phyloP scores from a whole-genome alignment of 2,113 vertebrate species.

The Rhea americana region DNA sequence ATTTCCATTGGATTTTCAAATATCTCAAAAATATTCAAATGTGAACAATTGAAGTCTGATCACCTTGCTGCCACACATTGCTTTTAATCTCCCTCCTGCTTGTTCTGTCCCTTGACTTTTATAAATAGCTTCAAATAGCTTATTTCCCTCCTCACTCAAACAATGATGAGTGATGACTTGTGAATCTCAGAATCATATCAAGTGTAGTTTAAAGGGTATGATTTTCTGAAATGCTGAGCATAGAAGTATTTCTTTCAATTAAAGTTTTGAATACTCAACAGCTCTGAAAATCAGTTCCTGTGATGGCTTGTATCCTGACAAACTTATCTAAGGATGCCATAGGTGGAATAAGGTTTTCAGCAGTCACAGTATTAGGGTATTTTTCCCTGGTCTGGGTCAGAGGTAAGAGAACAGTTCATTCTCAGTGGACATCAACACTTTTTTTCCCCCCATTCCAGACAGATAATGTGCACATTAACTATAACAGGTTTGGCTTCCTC shows the following conservation, averaged over 20 bases:
- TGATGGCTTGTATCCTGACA: neutral
- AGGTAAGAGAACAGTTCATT: neutral
- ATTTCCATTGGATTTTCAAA: neutral
- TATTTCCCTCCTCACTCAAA: neutral
- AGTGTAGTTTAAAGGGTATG: neutral
- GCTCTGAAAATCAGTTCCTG: neutral
- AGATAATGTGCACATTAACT: neutral
- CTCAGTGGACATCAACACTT: neutral
- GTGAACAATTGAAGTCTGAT: neutral
- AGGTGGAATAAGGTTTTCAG: neutral
- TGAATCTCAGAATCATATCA: neutral
- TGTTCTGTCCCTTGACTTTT: neutral
- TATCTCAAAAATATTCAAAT: neutral
- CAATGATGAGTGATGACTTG: neutral
- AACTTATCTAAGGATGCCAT: neutral
- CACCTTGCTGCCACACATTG: neutral
- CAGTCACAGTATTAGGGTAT: neutral
- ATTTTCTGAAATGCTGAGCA: neutral
- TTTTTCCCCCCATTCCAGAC: neutral
- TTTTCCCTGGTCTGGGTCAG: neutral
- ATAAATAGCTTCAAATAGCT: neutral
- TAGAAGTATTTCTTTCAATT: neutral
- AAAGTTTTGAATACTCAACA: neutral
- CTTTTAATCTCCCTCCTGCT: neutral
- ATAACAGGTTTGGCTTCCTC: neutral